These are phyloP conservation scores for Phalacrocorax pelagicus DNA, from an alignment of 2,113 vertebrate genomes.

Conservation along the genomic window DNA sequence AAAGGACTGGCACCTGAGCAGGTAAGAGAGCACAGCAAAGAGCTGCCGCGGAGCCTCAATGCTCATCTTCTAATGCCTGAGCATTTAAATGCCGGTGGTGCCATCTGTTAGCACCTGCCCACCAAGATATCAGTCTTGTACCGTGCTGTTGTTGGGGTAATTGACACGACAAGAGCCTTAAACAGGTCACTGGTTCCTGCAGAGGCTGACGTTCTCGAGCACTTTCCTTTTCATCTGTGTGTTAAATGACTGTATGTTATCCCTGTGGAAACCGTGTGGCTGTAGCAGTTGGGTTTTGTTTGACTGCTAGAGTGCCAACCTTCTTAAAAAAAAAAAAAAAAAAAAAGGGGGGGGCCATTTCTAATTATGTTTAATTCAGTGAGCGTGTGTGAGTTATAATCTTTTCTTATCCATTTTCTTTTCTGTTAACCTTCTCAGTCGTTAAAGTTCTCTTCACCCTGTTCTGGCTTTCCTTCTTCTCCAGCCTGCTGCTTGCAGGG, in stretches of 20 bases:
- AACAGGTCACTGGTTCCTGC: not conserved
- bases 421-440: not conserved
- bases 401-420: not conserved
- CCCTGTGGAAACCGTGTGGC: accelerated
- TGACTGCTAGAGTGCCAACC: not conserved
- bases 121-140: not conserved
- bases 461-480: not conserved
- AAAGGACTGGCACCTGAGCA: constrained; percentile 96
- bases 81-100: not conserved
- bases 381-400: not conserved
- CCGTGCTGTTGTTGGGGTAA: not conserved
- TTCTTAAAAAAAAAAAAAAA: not conserved
- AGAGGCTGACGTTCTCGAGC: not conserved
- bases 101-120: not conserved
- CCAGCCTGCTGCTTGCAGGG: not conserved
- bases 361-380: not conserved
- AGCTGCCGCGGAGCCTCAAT: not conserved
- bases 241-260: not conserved
- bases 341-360: not conserved
- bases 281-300: not conserved
- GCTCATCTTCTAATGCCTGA: accelerated
- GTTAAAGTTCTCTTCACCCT: not conserved
- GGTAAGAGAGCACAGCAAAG: constrained; percentile 68
- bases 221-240: accelerated
- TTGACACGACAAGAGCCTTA: not conserved